phyloP scores from a whole-genome alignment of 1,140 invertebrate species.

The Dendrolimus punctatus region DNA sequence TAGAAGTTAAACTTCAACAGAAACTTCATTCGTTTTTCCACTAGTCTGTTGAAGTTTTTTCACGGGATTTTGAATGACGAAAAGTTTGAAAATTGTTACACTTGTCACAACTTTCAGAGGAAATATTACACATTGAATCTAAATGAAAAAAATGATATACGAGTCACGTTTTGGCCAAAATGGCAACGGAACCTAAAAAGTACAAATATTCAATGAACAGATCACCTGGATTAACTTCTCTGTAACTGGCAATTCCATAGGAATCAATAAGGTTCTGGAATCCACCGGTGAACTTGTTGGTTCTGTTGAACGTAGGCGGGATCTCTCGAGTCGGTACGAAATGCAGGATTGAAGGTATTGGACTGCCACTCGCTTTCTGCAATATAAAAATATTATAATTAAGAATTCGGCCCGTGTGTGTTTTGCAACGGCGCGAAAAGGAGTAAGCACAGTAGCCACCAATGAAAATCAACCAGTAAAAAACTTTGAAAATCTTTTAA shows the following conservation, averaged over 20 bases:
- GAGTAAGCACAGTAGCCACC: too few relatives aligned
- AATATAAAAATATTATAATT: constrained; percentile 14
- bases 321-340: constrained; percentile 79
- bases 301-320: constrained; percentile 86
- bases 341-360: constrained; percentile 94
- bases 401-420: background rate
- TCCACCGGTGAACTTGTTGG: constrained; percentile 86
- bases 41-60: too few relatives aligned
- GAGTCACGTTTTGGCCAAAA: too few relatives aligned
- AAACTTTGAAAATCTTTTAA: too few relatives aligned
- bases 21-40: too few relatives aligned
- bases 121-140: too few relatives aligned
- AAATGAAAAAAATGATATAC: too few relatives aligned
- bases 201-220: background rate
- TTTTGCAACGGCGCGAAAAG: background rate
- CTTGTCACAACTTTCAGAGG: too few relatives aligned
- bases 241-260: constrained; percentile 82
- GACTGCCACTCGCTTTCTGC: constrained; percentile 88
- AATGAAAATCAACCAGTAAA: too few relatives aligned
- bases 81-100: too few relatives aligned
- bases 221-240: constrained; percentile 83
- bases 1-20: too few relatives aligned
- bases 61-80: too few relatives aligned
- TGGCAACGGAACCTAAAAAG: background rate
- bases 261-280: constrained; percentile 90